A percentile compares a stretch with the other conserved stretches of the same genome.
Conservation (phyloP, 2,797 vertebrate species). For the Graptemys geographica region DNA sequence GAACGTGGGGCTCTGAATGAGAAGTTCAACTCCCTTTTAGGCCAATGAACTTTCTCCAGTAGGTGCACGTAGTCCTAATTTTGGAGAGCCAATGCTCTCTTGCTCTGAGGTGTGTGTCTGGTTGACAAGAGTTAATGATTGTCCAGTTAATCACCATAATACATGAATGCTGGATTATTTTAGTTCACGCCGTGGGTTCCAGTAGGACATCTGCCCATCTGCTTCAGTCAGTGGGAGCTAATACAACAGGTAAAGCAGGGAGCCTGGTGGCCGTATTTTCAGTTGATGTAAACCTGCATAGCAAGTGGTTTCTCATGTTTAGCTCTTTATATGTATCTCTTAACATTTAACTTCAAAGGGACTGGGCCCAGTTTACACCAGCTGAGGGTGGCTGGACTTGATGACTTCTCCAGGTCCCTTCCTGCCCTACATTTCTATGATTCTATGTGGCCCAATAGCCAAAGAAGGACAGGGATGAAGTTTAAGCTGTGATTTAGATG, state of each 20-base stretch:
- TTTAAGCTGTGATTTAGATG: neutral
- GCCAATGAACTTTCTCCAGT: neutral
- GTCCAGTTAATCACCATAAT: rapidly evolving
- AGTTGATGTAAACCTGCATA: neutral
- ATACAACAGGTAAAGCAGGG: neutral
- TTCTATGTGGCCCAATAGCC: neutral
- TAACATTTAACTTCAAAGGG: neutral
- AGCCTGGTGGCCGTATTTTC: neutral
- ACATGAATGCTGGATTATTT: rapidly evolving
- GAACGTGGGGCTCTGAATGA: rapidly evolving
- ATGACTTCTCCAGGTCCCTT: neutral
- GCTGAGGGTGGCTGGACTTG: neutral
- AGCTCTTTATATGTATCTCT: neutral
- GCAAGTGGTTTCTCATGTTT: neutral
- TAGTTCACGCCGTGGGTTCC: neutral
- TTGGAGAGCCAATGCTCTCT: neutral
- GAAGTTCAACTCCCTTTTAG: neutral
- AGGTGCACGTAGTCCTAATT: neutral
- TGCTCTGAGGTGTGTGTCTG: rapidly evolving
- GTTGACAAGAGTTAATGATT: rapidly evolving
- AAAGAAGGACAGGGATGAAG: neutral
- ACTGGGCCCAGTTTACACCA: neutral
- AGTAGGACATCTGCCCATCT: neutral
- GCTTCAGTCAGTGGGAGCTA: neutral
- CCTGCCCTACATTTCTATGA: neutral